These are phyloP conservation scores for Eledona agricola DNA, from an alignment of 2,888 invertebrate genomes.

Conservation along the genomic window DNA sequence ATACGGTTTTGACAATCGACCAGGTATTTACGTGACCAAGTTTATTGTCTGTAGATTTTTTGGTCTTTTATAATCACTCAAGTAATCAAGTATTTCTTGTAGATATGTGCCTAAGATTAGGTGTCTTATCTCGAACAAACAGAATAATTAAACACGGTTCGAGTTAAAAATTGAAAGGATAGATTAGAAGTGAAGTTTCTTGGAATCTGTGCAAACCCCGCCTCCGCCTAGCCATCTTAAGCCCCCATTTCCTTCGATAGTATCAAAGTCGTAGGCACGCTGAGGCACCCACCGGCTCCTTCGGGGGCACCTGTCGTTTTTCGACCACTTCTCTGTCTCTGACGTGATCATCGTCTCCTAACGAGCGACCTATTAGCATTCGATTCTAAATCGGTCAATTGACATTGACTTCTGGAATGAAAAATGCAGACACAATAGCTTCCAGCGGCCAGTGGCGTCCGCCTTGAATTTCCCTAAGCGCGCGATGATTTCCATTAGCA, in stretches of 20 bases:
- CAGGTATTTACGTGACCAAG: conserved; percentile 35
- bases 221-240: conserved; percentile 8
- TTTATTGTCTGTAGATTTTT: conserved; percentile 32
- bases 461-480: no score
- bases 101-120: conserved; percentile 37
- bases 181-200: conserved; percentile 22
- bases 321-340: no score
- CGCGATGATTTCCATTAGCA: no score
- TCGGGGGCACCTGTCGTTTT: no score
- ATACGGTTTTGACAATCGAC: conserved; percentile 11
- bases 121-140: conserved; percentile 35
- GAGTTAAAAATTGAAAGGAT: conserved; percentile 28
- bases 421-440: no score
- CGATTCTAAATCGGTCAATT: no score
- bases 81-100: conserved; percentile 40
- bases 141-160: conserved; percentile 31
- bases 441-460: no score
- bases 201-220: conserved; percentile 13
- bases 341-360: no score
- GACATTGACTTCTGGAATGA: no score
- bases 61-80: conserved; percentile 35
- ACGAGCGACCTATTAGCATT: no score
- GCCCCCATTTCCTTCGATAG: conserved; percentile 6
- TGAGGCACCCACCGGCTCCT: no score
- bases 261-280: conserved; percentile 6